Percentiles rank a stretch among this genome's conserved stretches.
These are phyloP conservation scores for Perizoma affinitatum DNA, from an alignment of 2,888 invertebrate species.

Conservation along the genomic window DNA sequence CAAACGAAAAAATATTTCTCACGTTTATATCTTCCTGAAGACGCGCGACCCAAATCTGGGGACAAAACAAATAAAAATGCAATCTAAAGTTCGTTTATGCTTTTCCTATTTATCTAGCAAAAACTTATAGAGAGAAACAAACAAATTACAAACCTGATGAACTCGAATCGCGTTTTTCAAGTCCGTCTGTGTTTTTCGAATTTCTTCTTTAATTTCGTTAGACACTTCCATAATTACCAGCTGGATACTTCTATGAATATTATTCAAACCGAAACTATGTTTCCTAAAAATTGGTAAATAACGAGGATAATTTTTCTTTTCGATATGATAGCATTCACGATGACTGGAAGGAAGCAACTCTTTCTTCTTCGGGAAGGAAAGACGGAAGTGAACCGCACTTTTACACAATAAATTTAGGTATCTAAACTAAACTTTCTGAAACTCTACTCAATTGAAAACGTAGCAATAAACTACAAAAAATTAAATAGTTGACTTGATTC, in stretches of 20 bases:
- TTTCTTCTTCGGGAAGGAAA: slow-evolving; percentile 11
- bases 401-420: neutral
- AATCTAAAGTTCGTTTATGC: neutral
- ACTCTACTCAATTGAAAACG: slow-evolving; percentile 12
- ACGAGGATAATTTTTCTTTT: slow-evolving; percentile 3
- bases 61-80: slow-evolving; percentile 41
- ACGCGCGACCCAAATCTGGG: slow-evolving; percentile 83
- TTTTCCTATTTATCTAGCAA: slow-evolving; percentile 1
- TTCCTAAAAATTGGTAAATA: slow-evolving; percentile 1
- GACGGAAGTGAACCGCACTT: slow-evolving; percentile 11
- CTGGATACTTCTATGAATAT: slow-evolving; percentile 3
- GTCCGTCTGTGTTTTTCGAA: slow-evolving; percentile 84
- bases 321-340: slow-evolving; percentile 23
- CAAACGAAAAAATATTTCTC: slow-evolving; percentile 45
- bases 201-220: slow-evolving; percentile 85
- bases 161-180: slow-evolving; percentile 86
- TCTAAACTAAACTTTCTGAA: slow-evolving; percentile 19
- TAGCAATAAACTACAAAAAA: slow-evolving; percentile 1
- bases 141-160: slow-evolving; percentile 82
- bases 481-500: neutral
- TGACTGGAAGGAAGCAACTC: slow-evolving; percentile 14
- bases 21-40: slow-evolving; percentile 83
- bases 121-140: neutral
- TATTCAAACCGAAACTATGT: slow-evolving; percentile 1
- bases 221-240: slow-evolving; percentile 82